A percentile compares a stretch with the other conserved stretches of the same genome.
Evolutionary conservation across 1,140 invertebrate species (phyloP).

Genomic region (Cataglyphis hispanica): DNA sequence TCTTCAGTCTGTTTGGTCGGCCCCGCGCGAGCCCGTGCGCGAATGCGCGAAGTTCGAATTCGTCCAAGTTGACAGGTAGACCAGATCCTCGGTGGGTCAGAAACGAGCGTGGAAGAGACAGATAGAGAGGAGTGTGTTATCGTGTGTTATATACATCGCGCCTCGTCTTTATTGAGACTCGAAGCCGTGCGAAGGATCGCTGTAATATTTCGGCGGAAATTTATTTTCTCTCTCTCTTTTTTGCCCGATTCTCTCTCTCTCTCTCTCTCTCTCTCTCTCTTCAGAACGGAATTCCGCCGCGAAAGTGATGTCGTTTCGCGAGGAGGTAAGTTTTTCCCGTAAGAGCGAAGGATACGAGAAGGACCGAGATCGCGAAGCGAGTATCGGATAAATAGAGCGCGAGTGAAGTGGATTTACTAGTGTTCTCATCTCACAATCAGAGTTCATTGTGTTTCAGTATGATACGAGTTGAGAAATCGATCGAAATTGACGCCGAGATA

Average conservation of each 20-base stretch:
- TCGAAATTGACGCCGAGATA: constrained; percentile 1
- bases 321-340: neutral
- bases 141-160: neutral
- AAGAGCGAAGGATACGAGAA: neutral
- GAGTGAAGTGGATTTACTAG: constrained; percentile 11
- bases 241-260: neutral
- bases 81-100: constrained; percentile 11
- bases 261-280: neutral
- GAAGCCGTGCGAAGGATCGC: neutral
- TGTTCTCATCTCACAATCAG: neutral
- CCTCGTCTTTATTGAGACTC: constrained; percentile 33
- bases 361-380: neutral
- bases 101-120: neutral
- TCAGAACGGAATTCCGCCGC: neutral
- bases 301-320: neutral
- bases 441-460: neutral
- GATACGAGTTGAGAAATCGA: neutral
- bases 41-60: constrained; percentile 63
- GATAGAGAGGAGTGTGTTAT: neutral
- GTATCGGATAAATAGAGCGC: neutral
- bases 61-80: constrained; percentile 63
- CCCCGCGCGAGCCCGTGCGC: neutral
- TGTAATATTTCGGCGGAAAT: neutral
- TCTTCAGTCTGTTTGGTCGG: neutral
- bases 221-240: neutral